phyloP scores from a whole-genome alignment of 2,888 invertebrate species.

The Torymus texanus region DNA sequence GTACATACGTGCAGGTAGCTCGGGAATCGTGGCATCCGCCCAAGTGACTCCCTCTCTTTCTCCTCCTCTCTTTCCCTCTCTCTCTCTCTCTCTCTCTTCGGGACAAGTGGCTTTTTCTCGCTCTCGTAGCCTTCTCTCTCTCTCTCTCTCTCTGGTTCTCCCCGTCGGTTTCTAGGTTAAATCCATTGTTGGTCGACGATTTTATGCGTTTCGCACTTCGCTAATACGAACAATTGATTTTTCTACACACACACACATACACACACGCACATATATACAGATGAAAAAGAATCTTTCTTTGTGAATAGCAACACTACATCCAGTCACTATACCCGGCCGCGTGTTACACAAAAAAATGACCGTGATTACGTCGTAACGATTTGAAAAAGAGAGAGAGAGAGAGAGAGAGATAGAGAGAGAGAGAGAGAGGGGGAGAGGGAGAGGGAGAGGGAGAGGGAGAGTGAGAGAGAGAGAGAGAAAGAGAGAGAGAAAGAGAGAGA shows the following conservation, averaged over 20 bases:
- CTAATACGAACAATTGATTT: conserved; percentile 45
- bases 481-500: conserved; percentile 12
- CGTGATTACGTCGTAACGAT: conserved; percentile 42
- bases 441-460: conserved; percentile 8
- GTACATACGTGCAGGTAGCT: conserved; percentile 21
- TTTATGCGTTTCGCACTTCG: conserved; percentile 17
- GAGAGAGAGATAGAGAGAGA: conserved; percentile 20
- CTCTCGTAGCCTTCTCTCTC: background rate
- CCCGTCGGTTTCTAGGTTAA: conserved; percentile 36
- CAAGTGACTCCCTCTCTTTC: conserved; percentile 22
- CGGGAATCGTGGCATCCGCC: conserved; percentile 36
- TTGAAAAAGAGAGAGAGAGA: conserved; percentile 13
- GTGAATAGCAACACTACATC: background rate
- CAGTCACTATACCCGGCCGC: background rate
- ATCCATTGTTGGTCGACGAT: conserved; percentile 41
- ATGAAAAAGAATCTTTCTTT: background rate
- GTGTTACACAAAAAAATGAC: conserved; percentile 11
- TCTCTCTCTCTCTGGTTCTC: no score
- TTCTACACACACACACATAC: background rate
- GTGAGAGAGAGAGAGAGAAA: conserved; percentile 10
- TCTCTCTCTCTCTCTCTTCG: background rate
- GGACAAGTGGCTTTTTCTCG: conserved; percentile 16
- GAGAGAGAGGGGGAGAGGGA: conserved; percentile 18
- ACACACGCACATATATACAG: no score
- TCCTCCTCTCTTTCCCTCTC: background rate